A percentile compares a stretch with the other conserved stretches of the same genome.
Evolutionary conservation across 2,888 invertebrate species (phyloP).

Genomic region (Nymphalis polychloros): DNA sequence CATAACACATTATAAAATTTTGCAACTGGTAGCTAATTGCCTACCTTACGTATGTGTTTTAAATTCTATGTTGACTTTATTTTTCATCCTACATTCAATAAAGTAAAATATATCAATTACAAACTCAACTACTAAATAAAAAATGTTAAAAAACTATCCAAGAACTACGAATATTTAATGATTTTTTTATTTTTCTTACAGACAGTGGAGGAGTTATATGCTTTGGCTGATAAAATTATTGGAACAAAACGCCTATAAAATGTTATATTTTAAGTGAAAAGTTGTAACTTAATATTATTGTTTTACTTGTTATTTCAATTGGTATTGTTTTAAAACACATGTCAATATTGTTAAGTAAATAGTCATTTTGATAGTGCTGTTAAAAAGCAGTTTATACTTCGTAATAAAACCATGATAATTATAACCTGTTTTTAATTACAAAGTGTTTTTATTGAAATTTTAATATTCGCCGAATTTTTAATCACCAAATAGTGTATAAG

Average conservation of each 20-base stretch:
- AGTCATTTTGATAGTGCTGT: conserved; percentile 7
- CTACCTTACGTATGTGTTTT: conserved; percentile 8
- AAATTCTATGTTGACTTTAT: conserved; percentile 9
- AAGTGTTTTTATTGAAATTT: no score
- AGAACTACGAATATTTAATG: background rate
- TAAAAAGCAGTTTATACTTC: conserved; percentile 18
- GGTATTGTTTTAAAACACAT: background rate
- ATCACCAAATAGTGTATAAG: no score
- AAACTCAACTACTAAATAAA: no score
- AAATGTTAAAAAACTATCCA: background rate
- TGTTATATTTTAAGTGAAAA: conserved; percentile 6
- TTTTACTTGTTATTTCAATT: conserved; percentile 12
- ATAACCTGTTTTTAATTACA: no score
- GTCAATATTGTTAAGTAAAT: conserved; percentile 7
- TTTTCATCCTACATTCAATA: background rate
- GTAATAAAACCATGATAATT: conserved; percentile 20
- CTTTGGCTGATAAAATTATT: conserved; percentile 85
- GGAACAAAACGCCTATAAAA: conserved; percentile 70
- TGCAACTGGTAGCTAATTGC: conserved; percentile 21
- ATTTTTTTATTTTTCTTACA: conserved; percentile 61
- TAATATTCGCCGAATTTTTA: no score
- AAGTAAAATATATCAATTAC: no score
- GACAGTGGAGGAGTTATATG: conserved; percentile 86
- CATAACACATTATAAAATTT: conserved; percentile 24
- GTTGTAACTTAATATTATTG: conserved; percentile 14